A percentile compares a stretch with the other conserved stretches of the same genome.
These are phyloP conservation scores for Ptilonorhynchus violaceus DNA, from an alignment of 2,113 vertebrate genomes.

Conservation along the genomic window DNA sequence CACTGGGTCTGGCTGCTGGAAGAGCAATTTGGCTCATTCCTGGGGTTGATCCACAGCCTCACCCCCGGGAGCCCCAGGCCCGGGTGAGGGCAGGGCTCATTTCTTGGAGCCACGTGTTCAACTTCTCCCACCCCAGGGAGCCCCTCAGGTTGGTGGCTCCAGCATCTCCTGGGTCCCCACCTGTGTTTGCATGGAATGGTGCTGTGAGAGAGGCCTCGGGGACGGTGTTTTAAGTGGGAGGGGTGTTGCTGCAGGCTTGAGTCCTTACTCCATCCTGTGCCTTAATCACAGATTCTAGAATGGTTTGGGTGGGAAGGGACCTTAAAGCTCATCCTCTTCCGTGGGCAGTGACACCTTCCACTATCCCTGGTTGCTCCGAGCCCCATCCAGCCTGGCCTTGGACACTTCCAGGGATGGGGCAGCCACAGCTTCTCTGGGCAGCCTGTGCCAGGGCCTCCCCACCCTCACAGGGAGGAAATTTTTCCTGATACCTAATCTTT, in stretches of 20 bases:
- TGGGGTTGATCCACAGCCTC: not conserved
- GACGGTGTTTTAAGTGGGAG: not conserved
- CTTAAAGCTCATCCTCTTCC: not conserved
- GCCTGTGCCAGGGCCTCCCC: not conserved
- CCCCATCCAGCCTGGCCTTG: accelerated
- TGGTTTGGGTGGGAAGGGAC: too few relatives aligned
- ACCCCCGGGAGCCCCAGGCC: not conserved
- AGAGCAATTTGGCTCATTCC: not conserved
- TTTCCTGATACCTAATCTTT: not conserved
- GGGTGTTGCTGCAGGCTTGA: not conserved
- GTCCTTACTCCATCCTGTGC: not conserved
- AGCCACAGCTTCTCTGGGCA: not conserved
- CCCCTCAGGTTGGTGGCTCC: accelerated
- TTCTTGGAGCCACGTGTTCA: accelerated
- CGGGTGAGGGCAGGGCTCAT: not conserved
- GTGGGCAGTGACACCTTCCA: not conserved
- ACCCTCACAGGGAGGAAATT: not conserved
- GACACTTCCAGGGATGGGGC: not conserved
- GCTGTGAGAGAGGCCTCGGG: not conserved
- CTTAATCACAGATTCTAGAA: not conserved
- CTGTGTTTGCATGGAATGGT: not conserved
- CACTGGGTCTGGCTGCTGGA: accelerated
- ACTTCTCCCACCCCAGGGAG: not conserved
- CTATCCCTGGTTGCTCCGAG: not conserved
- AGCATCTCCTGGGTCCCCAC: not conserved